A percentile compares a stretch with the other conserved stretches of the same genome.
phyloP scores from a whole-genome alignment of 2,797 vertebrate genomes.

The Setipinna tenuifilis region DNA sequence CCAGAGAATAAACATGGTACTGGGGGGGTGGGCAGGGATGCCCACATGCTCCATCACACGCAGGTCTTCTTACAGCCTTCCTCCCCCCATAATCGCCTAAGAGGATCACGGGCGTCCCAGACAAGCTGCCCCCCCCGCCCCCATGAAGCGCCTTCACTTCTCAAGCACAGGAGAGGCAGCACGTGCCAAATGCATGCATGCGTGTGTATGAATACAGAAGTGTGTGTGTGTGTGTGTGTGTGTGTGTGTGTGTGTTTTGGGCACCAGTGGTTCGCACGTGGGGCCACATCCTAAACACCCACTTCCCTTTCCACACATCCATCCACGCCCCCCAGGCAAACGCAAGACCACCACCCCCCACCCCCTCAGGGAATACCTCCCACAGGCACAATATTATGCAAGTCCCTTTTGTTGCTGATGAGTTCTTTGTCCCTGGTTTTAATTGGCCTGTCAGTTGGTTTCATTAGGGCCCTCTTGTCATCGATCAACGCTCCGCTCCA shows the following conservation, averaged over 20 bases:
- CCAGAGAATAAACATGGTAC: slow-evolving; percentile 31
- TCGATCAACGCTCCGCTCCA: background rate
- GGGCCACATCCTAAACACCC: slow-evolving; percentile 35
- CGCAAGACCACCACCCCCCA: background rate
- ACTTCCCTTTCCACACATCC: too few relatives aligned
- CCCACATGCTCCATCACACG: slow-evolving; percentile 56
- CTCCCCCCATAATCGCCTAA: slow-evolving; percentile 75
- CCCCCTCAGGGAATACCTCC: slow-evolving; percentile 14
- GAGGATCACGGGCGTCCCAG: slow-evolving; percentile 78
- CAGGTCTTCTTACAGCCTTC: slow-evolving; percentile 49
- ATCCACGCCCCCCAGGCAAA: too few relatives aligned
- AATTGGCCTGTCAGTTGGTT: slow-evolving; percentile 73
- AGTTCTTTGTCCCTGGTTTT: slow-evolving; percentile 61
- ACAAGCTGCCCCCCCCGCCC: slow-evolving; percentile 62
- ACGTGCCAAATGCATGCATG: slow-evolving; percentile 58
- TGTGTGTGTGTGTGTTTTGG: slow-evolving; percentile 26
- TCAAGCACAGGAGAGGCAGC: slow-evolving; percentile 60
- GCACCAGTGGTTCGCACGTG: slow-evolving; percentile 61
- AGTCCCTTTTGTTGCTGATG: slow-evolving; percentile 32
- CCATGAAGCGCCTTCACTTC: slow-evolving; percentile 40
- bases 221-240: slow-evolving; percentile 46
- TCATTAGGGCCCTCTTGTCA: slow-evolving; percentile 61
- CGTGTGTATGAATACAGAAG: slow-evolving; percentile 33
- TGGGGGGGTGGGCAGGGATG: slow-evolving; percentile 43
- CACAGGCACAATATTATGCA: slow-evolving; percentile 32